Evolutionary conservation across 2,888 invertebrate genomes (phyloP).

Genomic region (Linnaemya tessellans): DNA sequence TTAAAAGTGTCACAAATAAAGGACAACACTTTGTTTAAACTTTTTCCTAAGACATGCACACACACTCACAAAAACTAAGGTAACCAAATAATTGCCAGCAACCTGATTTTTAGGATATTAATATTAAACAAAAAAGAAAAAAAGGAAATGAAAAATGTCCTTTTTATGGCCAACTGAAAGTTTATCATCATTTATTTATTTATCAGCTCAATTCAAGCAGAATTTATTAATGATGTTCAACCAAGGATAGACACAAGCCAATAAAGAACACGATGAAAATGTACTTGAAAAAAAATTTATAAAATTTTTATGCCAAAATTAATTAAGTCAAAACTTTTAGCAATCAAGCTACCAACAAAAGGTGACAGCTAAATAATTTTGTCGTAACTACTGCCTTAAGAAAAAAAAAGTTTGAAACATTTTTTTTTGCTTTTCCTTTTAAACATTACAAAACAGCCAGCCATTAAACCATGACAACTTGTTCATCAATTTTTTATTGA

Average conservation of each 20-base stretch:
- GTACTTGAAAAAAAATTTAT: constrained; percentile 75
- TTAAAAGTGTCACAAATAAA: constrained; percentile 31
- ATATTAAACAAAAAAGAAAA: neutral
- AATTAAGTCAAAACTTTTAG: constrained; percentile 58
- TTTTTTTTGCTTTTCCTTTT: neutral
- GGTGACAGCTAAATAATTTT: constrained; percentile 20
- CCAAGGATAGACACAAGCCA: constrained; percentile 35
- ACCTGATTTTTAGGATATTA: neutral
- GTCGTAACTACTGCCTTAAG: neutral
- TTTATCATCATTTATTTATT: constrained; percentile 75
- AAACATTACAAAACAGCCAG: constrained; percentile 27
- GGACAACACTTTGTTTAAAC: constrained; percentile 18
- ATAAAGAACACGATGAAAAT: constrained; percentile 28
- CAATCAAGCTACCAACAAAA: constrained; percentile 19
- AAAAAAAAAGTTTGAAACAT: constrained; percentile 19
- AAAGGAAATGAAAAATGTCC: neutral
- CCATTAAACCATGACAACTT: constrained; percentile 67
- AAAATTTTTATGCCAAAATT: constrained; percentile 80
- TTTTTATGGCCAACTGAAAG: constrained; percentile 44
- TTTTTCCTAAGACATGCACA: neutral
- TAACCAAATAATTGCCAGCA: constrained; percentile 29
- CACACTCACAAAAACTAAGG: constrained; percentile 34
- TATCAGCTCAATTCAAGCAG: constrained; percentile 75
- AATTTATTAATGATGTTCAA: constrained; percentile 80
- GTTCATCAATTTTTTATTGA: constrained; percentile 70